Base-by-base conservation (phyloP, 2,888 invertebrate species). In the Sisyra terminalis region DNA sequence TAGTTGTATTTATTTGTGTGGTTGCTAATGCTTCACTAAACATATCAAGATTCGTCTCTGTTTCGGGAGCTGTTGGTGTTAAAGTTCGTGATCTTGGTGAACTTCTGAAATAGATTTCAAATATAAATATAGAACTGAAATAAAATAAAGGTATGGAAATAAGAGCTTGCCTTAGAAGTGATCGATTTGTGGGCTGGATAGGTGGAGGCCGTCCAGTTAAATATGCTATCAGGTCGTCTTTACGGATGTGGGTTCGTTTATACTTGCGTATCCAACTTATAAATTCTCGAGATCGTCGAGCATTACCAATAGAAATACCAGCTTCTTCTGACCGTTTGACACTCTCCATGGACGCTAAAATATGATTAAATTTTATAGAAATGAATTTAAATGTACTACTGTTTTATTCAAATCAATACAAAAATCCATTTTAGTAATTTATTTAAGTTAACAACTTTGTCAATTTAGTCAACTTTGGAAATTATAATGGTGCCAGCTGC, bases 141-240 rank as follows among this genome's bases (percentile, higher is more conserved):
- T 29, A 29, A 29, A 29, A 9, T 29, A 29, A 29, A 29, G n/a
- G n/a, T n/a, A n/a, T n/a, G n/a, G n/a, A n/a, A n/a, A n/a, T n/a
- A n/a, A 24, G 7, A 35, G 10, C 35, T 3, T 35, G 17, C 37
- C 37, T 37, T 8, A 17, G 37, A 37, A 37, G 18, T 15, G 37
- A 18, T 6, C 37, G 14, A 24, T 24, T 24, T 24, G 24, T 24
- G 3, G 37, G 17, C 8, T 37, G 37, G 3, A 18, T 9, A 17
- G 37, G 37, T 37, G 37, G 37, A 17, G 73, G 70, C 60, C 75
- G 76, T 24, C 83, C 84, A 51, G 81, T 74, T 45, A 85, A 67
- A 65, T 79, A 84, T 13, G 82, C 78, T 52, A 84, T 63, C 17
- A 85, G 65, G 56, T 85, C 84, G 55, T 85, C 83, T 32, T 83